Percentiles rank a stretch among this genome's conserved stretches.
These are phyloP conservation scores for Gulo gulo DNA, from an alignment of 2,113 vertebrate genomes.

Conservation along the genomic window DNA sequence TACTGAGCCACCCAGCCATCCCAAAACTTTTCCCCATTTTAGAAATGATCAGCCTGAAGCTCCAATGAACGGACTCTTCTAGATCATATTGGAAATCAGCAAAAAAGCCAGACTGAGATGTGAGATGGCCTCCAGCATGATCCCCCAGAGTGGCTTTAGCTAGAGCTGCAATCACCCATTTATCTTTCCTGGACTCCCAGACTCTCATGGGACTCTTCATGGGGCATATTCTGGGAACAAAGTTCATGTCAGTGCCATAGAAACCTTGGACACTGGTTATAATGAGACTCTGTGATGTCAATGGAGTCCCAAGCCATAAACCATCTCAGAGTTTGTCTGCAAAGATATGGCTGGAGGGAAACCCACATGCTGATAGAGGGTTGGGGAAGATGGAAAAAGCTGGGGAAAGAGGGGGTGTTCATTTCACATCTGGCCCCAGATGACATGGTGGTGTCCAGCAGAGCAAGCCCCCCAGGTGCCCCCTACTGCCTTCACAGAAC, in stretches of 20 bases:
- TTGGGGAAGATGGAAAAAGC: background rate
- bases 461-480: background rate
- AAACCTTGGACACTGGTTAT: too few species aligned
- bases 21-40: background rate
- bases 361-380: background rate
- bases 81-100: background rate
- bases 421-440: background rate
- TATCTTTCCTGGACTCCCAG: too few species aligned
- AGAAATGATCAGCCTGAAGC: background rate
- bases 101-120: background rate
- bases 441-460: too few species aligned
- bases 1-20: too few species aligned
- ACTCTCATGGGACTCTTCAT: too few species aligned
- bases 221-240: too few species aligned
- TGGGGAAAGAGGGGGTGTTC: accelerated
- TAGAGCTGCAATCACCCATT: too few species aligned
- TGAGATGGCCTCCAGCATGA: background rate
- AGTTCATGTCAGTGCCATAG: too few species aligned
- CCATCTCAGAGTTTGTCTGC: background rate
- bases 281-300: too few species aligned
- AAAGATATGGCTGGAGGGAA: background rate
- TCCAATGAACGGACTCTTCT: background rate
- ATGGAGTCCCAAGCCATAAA: background rate
- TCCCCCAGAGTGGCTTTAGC: too few species aligned
- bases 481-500: background rate